A percentile compares a stretch with the other conserved stretches of the same genome.
phyloP scores from a whole-genome alignment of 2,113 vertebrate genomes.

The Bubalus kerabau region DNA sequence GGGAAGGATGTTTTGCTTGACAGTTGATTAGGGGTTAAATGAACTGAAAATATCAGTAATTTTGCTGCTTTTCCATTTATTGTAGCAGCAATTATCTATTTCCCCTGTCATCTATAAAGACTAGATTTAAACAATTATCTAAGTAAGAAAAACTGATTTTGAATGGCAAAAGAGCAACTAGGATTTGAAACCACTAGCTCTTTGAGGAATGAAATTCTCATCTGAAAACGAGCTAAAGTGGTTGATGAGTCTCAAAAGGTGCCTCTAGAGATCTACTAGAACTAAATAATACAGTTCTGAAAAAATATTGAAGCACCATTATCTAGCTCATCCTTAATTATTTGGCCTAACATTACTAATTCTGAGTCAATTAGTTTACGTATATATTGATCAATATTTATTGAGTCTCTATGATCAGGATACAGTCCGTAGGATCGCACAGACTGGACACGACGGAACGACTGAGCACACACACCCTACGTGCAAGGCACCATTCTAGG shows the following conservation, averaged over 20 bases:
- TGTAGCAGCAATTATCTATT: slow-evolving; percentile 71
- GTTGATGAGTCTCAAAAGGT: background rate
- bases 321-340: slow-evolving; percentile 16
- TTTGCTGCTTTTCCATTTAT: slow-evolving; percentile 74
- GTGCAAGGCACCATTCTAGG: background rate
- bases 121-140: slow-evolving; percentile 69
- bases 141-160: slow-evolving; percentile 62
- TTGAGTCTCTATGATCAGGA: background rate
- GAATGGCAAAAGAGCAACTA: slow-evolving; percentile 52
- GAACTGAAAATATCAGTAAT: slow-evolving; percentile 76
- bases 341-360: background rate
- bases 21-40: slow-evolving; percentile 82
- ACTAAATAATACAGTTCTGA: background rate
- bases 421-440: background rate
- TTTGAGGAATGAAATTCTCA: slow-evolving; percentile 19
- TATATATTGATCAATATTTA: background rate
- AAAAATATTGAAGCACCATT: background rate
- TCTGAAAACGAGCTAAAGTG: background rate
- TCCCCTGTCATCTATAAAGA: slow-evolving; percentile 60
- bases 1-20: slow-evolving; percentile 77
- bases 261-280: background rate
- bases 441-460: background rate
- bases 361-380: background rate
- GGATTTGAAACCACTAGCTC: slow-evolving; percentile 26
- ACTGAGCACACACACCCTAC: background rate